Evolutionary conservation across 2,113 vertebrate genomes (phyloP), one percentile per base, ranked within the genome.

Genomic region (Tretioscincus oriximinensis): DNA sequence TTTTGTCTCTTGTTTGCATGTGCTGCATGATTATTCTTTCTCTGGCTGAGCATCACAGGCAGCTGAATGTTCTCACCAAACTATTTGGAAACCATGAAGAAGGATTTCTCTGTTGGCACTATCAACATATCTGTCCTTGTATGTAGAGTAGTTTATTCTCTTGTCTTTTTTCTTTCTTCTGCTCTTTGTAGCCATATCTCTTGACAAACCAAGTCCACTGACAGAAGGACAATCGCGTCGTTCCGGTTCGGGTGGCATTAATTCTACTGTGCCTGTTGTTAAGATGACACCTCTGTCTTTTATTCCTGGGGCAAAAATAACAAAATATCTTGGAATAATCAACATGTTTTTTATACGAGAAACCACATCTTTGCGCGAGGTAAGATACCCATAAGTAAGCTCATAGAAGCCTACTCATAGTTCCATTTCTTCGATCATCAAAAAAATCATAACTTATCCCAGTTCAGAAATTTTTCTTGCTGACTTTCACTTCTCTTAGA

Each of bases 281-380:
- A 99, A 98, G 93, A 99, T 99, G 98, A 99, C 98, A 1, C 98
- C 98, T 1, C 97, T 99, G 51, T 99, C 98, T 74, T 99, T 98
- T 84, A 96, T 99, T 45, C 97, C 98, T 24, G 97, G 98, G 85
- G 97, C 96, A 7, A 97, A 97, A 92, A 98, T 99, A 91, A 97
- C 97, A 35, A 99, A 99, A 65, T 99, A 98, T 76, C 97, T 99
- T 1, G 98, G 98, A 16, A 99, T 99, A 93, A 99, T 99, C 94
- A 99, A 99, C 93, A 99, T 99, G 98, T 99, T 99, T 93, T 99
- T 99, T 85, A 99, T 99, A 88, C 92, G 98, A 83, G 98, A 99
- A 94, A 99, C 98, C 2, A 98, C 98, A 49, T 99, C 98, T 5
- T 93, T 99, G 60, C 96, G 98, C 61, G 98, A 99, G 98, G 98